phyloP scores from a whole-genome alignment of 2,797 vertebrate species.

The Enteromius unitaeniatus region DNA sequence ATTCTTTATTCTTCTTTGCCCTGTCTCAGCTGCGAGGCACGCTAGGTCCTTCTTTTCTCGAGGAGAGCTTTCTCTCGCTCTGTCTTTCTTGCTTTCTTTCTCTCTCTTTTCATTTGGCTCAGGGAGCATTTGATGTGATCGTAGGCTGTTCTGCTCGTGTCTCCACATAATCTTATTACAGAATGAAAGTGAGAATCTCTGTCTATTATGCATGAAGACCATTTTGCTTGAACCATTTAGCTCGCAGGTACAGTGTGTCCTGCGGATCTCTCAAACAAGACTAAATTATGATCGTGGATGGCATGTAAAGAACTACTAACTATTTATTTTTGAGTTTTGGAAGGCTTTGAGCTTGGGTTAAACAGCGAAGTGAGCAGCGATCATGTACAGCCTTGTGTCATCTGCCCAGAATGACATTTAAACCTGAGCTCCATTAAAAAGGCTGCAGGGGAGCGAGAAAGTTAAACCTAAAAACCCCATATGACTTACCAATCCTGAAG shows the following conservation, averaged over 20 bases:
- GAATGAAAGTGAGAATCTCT: constrained; percentile 54
- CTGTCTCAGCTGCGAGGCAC: constrained; percentile 44
- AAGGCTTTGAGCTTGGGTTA: background rate
- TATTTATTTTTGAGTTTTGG: background rate
- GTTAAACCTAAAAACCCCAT: background rate
- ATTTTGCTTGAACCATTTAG: constrained; percentile 25
- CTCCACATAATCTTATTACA: constrained; percentile 53
- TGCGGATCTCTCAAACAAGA: background rate
- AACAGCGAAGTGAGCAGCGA: background rate
- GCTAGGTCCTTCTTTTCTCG: background rate
- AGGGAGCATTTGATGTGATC: constrained; percentile 55
- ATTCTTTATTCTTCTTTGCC: constrained; percentile 69
- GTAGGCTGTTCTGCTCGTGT: constrained; percentile 49
- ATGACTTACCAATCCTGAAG: background rate
- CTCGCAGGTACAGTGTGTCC: constrained; percentile 22
- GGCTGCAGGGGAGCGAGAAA: background rate
- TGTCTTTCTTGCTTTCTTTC: background rate
- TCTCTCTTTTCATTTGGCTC: constrained; percentile 29
- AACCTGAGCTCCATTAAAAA: background rate
- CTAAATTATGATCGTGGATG: background rate
- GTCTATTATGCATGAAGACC: constrained; percentile 31
- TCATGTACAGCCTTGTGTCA: background rate
- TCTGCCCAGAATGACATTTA: constrained; percentile 29
- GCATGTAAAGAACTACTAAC: background rate
- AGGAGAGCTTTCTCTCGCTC: constrained; percentile 38